These are phyloP conservation scores for Scortum barcoo DNA, from an alignment of 2,113 vertebrate species.

Conservation along the genomic window DNA sequence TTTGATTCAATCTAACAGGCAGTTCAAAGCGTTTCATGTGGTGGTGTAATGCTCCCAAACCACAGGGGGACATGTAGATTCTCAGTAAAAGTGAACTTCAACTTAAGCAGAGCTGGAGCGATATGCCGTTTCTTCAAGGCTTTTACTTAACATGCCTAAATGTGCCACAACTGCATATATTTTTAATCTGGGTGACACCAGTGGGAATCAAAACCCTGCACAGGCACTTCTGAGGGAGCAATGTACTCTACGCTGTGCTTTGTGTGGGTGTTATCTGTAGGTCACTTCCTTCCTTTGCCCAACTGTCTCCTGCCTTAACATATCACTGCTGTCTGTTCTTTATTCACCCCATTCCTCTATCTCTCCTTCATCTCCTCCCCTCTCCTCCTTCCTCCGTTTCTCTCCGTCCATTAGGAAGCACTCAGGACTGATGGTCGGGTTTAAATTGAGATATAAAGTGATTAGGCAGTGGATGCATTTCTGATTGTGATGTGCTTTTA, in stretches of 20 bases:
- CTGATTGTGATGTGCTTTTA: slow-evolving; percentile 64
- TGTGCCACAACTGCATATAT: slow-evolving; percentile 24
- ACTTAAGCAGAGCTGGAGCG: not conserved
- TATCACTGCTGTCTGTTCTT: slow-evolving; percentile 37
- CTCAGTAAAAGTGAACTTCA: slow-evolving; percentile 8
- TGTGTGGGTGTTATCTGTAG: slow-evolving; percentile 10
- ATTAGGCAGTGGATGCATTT: slow-evolving; percentile 76
- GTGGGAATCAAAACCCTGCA: slow-evolving; percentile 7
- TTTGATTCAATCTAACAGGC: slow-evolving; percentile 29
- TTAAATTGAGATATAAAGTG: slow-evolving; percentile 80
- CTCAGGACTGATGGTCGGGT: slow-evolving; percentile 71
- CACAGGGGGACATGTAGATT: not conserved
- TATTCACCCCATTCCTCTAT: slow-evolving; percentile 35
- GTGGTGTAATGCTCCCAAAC: not conserved
- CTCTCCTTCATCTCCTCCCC: slow-evolving; percentile 56
- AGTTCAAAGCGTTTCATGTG: slow-evolving; percentile 19
- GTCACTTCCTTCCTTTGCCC: slow-evolving; percentile 25
- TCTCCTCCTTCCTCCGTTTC: slow-evolving; percentile 37
- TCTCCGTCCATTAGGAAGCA: slow-evolving; percentile 81
- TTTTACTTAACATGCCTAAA: slow-evolving; percentile 13
- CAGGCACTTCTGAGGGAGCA: not conserved
- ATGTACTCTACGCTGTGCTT: not conserved
- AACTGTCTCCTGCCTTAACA: slow-evolving; percentile 11
- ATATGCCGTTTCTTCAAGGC: not conserved
- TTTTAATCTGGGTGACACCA: slow-evolving; percentile 14